Percentiles rank a stretch among this genome's conserved stretches.
These are phyloP conservation scores for Athalia cordata DNA, from an alignment of 2,888 invertebrate species.

Conservation along the genomic window DNA sequence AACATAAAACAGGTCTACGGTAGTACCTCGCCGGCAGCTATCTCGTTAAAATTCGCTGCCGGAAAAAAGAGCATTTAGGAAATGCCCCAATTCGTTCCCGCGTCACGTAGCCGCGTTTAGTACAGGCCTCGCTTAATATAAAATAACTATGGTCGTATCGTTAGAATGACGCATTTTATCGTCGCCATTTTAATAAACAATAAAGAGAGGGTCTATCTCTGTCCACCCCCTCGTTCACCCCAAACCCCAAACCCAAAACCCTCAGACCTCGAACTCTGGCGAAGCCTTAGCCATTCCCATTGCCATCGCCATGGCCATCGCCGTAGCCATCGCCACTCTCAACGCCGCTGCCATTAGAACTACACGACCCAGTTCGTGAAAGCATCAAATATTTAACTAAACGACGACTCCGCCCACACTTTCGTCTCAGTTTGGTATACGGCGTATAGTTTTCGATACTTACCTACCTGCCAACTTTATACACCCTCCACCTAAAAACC, in stretches of 20 bases:
- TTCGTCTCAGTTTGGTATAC: conserved; percentile 14
- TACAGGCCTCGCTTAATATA: conserved; percentile 53
- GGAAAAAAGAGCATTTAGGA: conserved; percentile 32
- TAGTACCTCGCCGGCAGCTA: conserved; percentile 35
- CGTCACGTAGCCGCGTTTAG: conserved; percentile 59
- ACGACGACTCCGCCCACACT: conserved; percentile 38
- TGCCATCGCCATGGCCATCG: conserved; percentile 25
- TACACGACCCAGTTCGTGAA: conserved; percentile 40
- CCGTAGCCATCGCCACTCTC: conserved; percentile 24
- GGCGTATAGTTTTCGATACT: conserved; percentile 19
- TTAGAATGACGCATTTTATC: conserved; percentile 47
- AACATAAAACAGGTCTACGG: conserved; percentile 34
- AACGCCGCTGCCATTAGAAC: conserved; percentile 39
- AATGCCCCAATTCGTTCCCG: conserved; percentile 61
- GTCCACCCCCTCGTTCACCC: conserved; percentile 1
- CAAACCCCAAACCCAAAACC: neutral
- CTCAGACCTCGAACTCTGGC: neutral
- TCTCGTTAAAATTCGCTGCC: conserved; percentile 61
- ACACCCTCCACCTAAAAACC: neutral
- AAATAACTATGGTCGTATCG: conserved; percentile 55
- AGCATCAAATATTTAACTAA: conserved; percentile 41
- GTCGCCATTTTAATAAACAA: conserved; percentile 58
- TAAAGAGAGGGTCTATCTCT: conserved; percentile 51
- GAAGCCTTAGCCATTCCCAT: conserved; percentile 5
- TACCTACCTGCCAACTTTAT: neutral